Conservation (phyloP, 2,797 vertebrate genomes). For the Chelonia mydas region DNA sequence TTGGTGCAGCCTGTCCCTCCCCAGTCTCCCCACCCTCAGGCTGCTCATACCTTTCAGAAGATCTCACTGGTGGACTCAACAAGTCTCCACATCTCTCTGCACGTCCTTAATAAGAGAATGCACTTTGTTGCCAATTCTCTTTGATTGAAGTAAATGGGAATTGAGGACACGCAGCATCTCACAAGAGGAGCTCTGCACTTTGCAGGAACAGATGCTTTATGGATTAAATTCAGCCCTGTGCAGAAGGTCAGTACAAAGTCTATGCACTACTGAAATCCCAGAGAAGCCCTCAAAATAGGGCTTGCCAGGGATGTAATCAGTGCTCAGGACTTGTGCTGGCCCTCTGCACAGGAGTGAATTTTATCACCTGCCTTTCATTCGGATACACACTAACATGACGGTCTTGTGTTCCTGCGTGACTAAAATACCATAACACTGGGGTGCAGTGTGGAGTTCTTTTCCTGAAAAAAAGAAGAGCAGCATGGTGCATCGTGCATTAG, state of each 20-base stretch:
- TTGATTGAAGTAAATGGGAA: neutral
- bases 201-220: neutral
- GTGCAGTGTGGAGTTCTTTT: neutral
- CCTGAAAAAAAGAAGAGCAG: neutral
- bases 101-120: neutral
- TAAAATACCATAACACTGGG: neutral
- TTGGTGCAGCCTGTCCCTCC: constrained; percentile 40
- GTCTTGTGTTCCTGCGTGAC: neutral
- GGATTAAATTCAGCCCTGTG: neutral
- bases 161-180: neutral
- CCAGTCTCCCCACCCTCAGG: constrained; percentile 59
- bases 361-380: neutral
- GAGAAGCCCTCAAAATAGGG: neutral
- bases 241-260: neutral
- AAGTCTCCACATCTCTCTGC: neutral
- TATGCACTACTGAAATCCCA: neutral
- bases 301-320: neutral
- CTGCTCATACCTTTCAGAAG: constrained; percentile 62
- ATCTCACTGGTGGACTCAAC: constrained; percentile 53
- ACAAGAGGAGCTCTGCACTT: neutral
- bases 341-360: neutral
- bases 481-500: neutral
- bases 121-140: neutral
- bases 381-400: neutral
- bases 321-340: neutral